These are phyloP conservation scores for Lithobates pipiens DNA, from an alignment of 2,797 vertebrate genomes.

Conservation along the genomic window DNA sequence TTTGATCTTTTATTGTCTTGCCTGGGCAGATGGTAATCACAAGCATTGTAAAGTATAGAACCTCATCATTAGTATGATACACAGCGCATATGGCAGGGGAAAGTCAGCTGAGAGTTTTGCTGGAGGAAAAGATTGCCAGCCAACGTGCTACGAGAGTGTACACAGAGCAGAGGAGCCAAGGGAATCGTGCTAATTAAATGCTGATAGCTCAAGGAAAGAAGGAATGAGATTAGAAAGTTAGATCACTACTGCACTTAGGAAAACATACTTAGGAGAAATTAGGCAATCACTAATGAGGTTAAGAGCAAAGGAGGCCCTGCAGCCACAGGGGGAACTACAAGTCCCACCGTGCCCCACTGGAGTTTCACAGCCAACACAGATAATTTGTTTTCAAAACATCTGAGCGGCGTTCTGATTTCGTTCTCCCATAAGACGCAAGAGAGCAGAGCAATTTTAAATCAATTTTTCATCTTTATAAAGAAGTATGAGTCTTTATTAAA, in stretches of 20 bases:
- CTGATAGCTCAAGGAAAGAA: constrained; percentile 47
- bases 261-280: constrained; percentile 7
- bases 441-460: no score
- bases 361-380: no score
- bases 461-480: no score
- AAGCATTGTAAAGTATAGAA: neutral
- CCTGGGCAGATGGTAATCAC: constrained; percentile 23
- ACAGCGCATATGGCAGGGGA: constrained; percentile 37
- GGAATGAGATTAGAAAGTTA: constrained; percentile 31
- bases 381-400: no score
- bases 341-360: no score
- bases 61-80: constrained; percentile 47
- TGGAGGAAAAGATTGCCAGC: constrained; percentile 35
- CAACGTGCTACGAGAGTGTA: constrained; percentile 10
- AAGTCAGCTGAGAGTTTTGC: constrained; percentile 35
- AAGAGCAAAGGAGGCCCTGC: no score
- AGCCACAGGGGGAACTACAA: no score
- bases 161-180: neutral
- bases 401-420: no score
- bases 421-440: no score
- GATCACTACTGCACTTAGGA: constrained; percentile 22
- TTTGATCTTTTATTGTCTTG: constrained; percentile 27
- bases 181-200: constrained; percentile 38
- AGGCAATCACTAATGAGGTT: constrained; percentile 11
- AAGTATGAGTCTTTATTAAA: no score